Base-by-base conservation (phyloP, 2,888 invertebrate genomes). In the Gymnocheta viridis region DNA sequence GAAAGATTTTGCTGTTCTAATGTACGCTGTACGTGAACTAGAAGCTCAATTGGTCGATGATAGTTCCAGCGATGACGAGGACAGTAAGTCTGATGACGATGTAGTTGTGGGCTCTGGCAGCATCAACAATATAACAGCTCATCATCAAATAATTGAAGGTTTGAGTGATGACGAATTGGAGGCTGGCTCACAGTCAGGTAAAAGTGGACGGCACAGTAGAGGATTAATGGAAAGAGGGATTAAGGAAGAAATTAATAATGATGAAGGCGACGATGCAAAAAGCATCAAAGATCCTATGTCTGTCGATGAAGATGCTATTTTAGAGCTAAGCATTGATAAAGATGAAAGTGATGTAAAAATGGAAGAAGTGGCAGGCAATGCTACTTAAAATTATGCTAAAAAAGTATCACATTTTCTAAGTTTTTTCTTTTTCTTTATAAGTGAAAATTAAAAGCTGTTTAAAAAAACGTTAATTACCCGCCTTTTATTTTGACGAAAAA, bases 1-100 rank as follows among this genome's bases (percentile, higher is more conserved):
- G 87, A 98, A 98, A 92, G 97, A 98, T 90, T 98, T 98, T 88
- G 95, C 97, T 90, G 96, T 98, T 9, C 92, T 98, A 41, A 95
- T 98, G 86, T 95, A 96, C 44, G 96, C 97, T 17, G 96, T 98
- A 86, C 96, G 97, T 90, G 96, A 97, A 88, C 92, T 98, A 67
- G 96, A 97, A 91, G 94, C 94, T 24, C 94, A 97, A 90, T 91
- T 98, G 38, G 96, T 96, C 86, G 96, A 96, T 88, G 93, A 94
- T 1, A 94, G 94, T 85, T 91, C 91, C 47, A 95, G 94, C 80
- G 93, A 93, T 88, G 90, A 93, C 76, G 93, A 93, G 89, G 93
- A 80, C 4, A 88, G 87, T 41, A 85, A 85, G n/a, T 81, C 81
- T 12, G 87, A 87, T 17, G 85, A 86, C n/a, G 86, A 85, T 24